phyloP scores from a whole-genome alignment of 2,888 invertebrate genomes.

The Lasioglossum oenotherae region DNA sequence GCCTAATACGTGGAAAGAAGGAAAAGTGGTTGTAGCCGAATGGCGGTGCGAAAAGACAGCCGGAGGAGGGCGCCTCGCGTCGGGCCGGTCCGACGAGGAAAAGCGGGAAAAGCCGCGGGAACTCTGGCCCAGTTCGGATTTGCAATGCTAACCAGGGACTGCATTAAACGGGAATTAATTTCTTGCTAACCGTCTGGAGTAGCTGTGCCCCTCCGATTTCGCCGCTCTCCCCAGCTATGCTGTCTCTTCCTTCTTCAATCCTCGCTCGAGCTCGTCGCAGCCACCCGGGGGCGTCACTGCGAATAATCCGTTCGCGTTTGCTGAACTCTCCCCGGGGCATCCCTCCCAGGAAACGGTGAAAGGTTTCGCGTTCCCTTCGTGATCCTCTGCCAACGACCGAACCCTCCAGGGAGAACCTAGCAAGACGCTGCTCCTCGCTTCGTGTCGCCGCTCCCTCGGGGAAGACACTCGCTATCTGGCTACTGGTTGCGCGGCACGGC shows the following conservation, averaged over 20 bases:
- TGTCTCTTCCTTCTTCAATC: conserved; percentile 47
- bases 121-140: conserved; percentile 72
- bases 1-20: conserved; percentile 71
- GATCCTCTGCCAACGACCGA: neutral
- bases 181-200: conserved; percentile 82
- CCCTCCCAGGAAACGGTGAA: conserved; percentile 59
- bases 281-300: conserved; percentile 68
- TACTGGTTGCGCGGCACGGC: neutral
- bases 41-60: conserved; percentile 40
- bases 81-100: conserved; percentile 30
- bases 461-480: neutral
- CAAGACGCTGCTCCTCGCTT: conserved; percentile 21
- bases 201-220: conserved; percentile 69
- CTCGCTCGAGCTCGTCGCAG: conserved; percentile 42
- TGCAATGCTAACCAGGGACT: conserved; percentile 83
- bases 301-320: conserved; percentile 77
- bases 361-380: conserved; percentile 44
- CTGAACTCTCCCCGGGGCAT: conserved; percentile 56
- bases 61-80: neutral
- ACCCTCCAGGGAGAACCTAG: conserved; percentile 31
- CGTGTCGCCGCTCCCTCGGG: neutral
- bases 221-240: conserved; percentile 29
- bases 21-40: conserved; percentile 64
- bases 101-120: conserved; percentile 62
- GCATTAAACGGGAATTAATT: conserved; percentile 83